Conservation (phyloP, 2,888 invertebrate genomes). For the Sinodicranocentrus sp. region DNA sequence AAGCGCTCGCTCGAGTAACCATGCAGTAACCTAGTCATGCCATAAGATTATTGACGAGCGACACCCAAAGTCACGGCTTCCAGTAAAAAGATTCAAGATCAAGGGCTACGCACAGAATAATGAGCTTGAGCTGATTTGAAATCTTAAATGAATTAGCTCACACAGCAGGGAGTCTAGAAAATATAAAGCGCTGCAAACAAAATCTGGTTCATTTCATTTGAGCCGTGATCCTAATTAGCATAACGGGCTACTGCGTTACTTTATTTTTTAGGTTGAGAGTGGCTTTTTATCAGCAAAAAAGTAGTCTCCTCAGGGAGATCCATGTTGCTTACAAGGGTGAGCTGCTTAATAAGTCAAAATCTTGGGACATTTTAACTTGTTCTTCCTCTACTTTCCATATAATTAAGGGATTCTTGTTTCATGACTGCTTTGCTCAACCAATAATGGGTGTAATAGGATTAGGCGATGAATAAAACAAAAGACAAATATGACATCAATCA, state of each 20-base stretch:
- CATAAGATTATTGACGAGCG: conserved; percentile 44
- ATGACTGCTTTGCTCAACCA: neutral
- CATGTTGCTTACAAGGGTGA: conserved; percentile 46
- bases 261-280: conserved; percentile 42
- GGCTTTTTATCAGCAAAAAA: conserved; percentile 47
- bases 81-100: conserved; percentile 53
- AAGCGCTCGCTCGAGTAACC: neutral
- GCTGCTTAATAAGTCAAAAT: conserved; percentile 42
- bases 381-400: conserved; percentile 12
- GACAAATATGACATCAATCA: conserved; percentile 31
- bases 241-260: conserved; percentile 59
- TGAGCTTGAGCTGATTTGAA: conserved; percentile 40
- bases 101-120: conserved; percentile 39
- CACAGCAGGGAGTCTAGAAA: neutral
- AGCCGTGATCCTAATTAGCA: conserved; percentile 51
- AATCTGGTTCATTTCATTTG: conserved; percentile 21
- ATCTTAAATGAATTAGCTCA: conserved; percentile 39
- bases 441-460: neutral
- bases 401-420: conserved; percentile 21
- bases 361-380: conserved; percentile 55
- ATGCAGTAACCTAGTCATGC: conserved; percentile 16
- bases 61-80: conserved; percentile 48
- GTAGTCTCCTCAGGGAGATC: conserved; percentile 57
- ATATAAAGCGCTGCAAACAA: conserved; percentile 4
- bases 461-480: conserved; percentile 19